Percentiles rank a stretch among this genome's conserved stretches.
phyloP scores from a whole-genome alignment of 1,140 invertebrate genomes.

The Meloidogyne floridensis region DNA sequence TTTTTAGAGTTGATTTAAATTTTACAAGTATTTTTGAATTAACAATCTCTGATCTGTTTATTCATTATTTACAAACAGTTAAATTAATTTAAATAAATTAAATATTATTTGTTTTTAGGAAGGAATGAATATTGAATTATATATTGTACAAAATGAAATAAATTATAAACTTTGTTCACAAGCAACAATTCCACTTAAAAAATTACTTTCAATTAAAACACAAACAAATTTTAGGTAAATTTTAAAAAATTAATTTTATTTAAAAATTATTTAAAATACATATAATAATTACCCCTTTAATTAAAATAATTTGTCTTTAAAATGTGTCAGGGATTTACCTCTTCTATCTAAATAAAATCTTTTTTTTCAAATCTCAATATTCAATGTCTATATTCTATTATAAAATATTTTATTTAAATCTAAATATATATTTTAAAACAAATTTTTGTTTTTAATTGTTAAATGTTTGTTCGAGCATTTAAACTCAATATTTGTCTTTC shows the following conservation, averaged over 20 bases:
- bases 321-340: too few species aligned
- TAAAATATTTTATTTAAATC: too few species aligned
- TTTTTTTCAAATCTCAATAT: too few species aligned
- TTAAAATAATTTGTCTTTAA: too few species aligned
- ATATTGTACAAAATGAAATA: constrained; percentile 15
- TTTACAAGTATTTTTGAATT: constrained; percentile 56
- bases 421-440: too few species aligned
- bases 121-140: constrained; percentile 31
- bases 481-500: neutral
- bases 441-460: neutral
- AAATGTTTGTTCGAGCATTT: neutral
- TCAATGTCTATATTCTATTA: too few species aligned
- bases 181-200: constrained; percentile 30
- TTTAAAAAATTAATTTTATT: neutral
- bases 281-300: too few species aligned
- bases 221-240: constrained; percentile 23
- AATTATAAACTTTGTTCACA: constrained; percentile 24
- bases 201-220: constrained; percentile 31
- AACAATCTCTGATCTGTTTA: constrained; percentile 57
- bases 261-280: neutral
- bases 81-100: constrained; percentile 17
- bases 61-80: constrained; percentile 62
- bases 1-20: constrained; percentile 43
- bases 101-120: constrained; percentile 25
- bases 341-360: too few species aligned